A percentile compares a stretch with the other conserved stretches of the same genome.
Evolutionary conservation across 2,888 invertebrate genomes (phyloP).

Genomic region (Sesia apiformis): DNA sequence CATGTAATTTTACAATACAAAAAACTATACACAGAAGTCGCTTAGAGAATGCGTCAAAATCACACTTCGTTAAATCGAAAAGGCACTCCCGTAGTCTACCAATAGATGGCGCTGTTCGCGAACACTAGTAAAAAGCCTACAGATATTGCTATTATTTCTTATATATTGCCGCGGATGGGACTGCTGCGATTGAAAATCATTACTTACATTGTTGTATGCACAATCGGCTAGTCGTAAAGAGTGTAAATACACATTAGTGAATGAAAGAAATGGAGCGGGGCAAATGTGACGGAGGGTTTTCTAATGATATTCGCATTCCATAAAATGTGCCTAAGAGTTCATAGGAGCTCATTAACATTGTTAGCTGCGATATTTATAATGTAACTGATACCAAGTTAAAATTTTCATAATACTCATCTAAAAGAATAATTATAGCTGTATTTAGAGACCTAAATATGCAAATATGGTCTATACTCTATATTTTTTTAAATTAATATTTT

Average conservation of each 20-base stretch:
- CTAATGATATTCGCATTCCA: constrained; percentile 32
- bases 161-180: too few relatives aligned
- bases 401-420: constrained; percentile 14
- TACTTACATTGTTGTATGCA: background rate
- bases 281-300: constrained; percentile 32
- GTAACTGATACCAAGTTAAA: constrained; percentile 11
- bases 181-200: too few relatives aligned
- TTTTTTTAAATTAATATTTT: too few relatives aligned
- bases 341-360: constrained; percentile 35
- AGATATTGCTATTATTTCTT: too few relatives aligned
- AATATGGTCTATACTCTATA: background rate
- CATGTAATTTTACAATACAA: too few relatives aligned
- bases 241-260: constrained; percentile 46
- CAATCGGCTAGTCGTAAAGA: constrained; percentile 1
- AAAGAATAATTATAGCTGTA: constrained; percentile 4
- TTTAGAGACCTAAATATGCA: background rate
- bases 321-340: constrained; percentile 63
- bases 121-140: too few relatives aligned
- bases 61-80: too few relatives aligned
- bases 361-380: constrained; percentile 40
- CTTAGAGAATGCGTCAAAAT: too few relatives aligned
- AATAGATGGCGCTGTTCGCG: too few relatives aligned
- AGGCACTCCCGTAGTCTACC: too few relatives aligned
- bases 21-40: too few relatives aligned
- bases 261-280: constrained; percentile 37